phyloP scores from a whole-genome alignment of 2,113 vertebrate genomes.

The Struthidea cinerea region DNA sequence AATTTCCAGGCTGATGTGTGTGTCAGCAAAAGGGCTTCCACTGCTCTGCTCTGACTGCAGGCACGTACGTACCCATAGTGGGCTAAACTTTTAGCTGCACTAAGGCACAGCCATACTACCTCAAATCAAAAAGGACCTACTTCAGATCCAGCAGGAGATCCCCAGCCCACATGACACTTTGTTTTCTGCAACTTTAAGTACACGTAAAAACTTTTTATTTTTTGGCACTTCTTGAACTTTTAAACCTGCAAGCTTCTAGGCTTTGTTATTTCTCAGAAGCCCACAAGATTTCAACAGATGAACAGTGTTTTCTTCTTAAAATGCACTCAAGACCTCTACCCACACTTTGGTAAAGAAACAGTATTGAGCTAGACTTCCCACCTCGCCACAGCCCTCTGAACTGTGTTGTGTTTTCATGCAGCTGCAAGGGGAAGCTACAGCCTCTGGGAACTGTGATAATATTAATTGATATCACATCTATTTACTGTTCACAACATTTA shows the following conservation, averaged over 20 bases:
- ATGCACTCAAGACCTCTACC: background rate
- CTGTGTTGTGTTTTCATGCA: background rate
- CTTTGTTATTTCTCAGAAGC: constrained; percentile 15
- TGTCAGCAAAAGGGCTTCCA: background rate
- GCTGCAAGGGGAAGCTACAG: background rate
- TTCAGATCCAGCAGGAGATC: background rate
- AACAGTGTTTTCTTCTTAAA: background rate
- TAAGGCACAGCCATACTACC: background rate
- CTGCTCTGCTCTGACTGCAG: background rate
- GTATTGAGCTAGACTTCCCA: background rate
- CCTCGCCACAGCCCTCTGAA: background rate
- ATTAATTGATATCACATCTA: background rate
- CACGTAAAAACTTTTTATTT: background rate
- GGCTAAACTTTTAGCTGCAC: background rate
- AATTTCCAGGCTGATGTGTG: background rate
- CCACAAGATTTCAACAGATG: background rate
- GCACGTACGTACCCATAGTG: fast-evolving
- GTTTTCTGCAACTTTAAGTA: background rate
- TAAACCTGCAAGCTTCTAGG: background rate
- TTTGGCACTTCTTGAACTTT: background rate
- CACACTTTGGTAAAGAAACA: background rate
- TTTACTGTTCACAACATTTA: background rate
- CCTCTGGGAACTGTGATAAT: background rate
- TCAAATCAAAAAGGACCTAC: background rate
- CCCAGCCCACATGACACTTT: background rate